Conservation (phyloP, 2,113 vertebrate genomes). For the Brienomyrus brachyistius region DNA sequence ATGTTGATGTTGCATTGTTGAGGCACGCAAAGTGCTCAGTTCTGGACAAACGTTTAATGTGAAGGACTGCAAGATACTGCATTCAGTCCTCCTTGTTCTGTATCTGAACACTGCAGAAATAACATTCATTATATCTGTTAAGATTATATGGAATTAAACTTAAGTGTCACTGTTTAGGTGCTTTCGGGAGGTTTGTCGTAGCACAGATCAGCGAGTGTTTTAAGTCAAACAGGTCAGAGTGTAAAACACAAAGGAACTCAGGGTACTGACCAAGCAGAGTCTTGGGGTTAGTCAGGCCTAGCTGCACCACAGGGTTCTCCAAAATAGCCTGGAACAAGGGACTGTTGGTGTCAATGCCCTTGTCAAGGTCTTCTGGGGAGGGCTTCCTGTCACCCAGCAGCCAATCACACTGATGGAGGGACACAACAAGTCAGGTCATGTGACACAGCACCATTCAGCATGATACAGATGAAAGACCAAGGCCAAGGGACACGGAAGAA, state of each 20-base stretch:
- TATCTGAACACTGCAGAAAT: not conserved
- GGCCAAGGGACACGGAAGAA: not conserved
- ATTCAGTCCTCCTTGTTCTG: not conserved
- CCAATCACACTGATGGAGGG: constrained; percentile 82
- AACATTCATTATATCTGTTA: not conserved
- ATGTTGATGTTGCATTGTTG: constrained; percentile 33
- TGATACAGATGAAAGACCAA: not conserved
- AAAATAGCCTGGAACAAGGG: constrained; percentile 78
- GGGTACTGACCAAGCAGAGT: constrained; percentile 62
- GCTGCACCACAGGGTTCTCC: constrained; percentile 76
- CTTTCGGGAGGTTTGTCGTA: not conserved
- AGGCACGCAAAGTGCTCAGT: not conserved
- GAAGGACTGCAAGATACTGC: not conserved
- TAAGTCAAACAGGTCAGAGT: not conserved
- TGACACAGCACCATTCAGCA: not conserved
- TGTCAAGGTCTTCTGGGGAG: constrained; percentile 73
- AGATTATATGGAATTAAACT: not conserved
- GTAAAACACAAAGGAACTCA: not conserved
- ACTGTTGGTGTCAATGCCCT: constrained; percentile 69
- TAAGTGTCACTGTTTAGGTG: not conserved
- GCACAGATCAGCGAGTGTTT: not conserved
- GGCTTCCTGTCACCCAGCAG: constrained; percentile 86
- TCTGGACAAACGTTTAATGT: not conserved
- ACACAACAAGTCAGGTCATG: not conserved
- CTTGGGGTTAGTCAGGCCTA: constrained; percentile 75